phyloP scores from a whole-genome alignment of 2,113 vertebrate genomes.

The Gila orcuttii region DNA sequence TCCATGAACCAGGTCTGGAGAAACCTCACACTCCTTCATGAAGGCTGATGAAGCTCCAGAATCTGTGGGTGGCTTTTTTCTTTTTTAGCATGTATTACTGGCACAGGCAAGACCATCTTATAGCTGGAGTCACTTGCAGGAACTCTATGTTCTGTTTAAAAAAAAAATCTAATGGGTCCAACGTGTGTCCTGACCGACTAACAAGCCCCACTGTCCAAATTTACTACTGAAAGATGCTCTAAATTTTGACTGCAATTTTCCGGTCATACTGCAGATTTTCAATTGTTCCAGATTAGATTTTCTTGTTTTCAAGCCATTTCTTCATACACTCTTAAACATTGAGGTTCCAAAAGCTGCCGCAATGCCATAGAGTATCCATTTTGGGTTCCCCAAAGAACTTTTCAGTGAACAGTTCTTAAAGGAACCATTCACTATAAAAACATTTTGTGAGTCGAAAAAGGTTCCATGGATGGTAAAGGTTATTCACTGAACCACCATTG shows the following conservation, averaged over 20 bases:
- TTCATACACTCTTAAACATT: too few species aligned
- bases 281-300: neutral
- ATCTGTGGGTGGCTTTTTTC: neutral
- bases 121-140: neutral
- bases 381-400: too few species aligned
- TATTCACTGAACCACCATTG: too few species aligned
- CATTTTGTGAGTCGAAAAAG: too few species aligned
- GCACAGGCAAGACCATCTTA: neutral
- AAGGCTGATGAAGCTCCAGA: neutral
- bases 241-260: neutral
- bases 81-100: neutral
- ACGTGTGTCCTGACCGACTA: neutral
- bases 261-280: neutral
- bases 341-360: too few species aligned
- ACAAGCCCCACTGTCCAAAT: neutral
- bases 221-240: neutral
- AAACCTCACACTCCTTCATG: conserved; percentile 35
- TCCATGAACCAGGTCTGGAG: conserved; percentile 13
- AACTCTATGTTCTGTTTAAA: neutral
- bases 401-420: too few species aligned
- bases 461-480: too few species aligned
- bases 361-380: too few species aligned
- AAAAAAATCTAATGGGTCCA: neutral
- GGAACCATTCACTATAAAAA: too few species aligned
- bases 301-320: neutral